phyloP scores from a whole-genome alignment of 2,113 vertebrate genomes.

The Rhinogobius similis region DNA sequence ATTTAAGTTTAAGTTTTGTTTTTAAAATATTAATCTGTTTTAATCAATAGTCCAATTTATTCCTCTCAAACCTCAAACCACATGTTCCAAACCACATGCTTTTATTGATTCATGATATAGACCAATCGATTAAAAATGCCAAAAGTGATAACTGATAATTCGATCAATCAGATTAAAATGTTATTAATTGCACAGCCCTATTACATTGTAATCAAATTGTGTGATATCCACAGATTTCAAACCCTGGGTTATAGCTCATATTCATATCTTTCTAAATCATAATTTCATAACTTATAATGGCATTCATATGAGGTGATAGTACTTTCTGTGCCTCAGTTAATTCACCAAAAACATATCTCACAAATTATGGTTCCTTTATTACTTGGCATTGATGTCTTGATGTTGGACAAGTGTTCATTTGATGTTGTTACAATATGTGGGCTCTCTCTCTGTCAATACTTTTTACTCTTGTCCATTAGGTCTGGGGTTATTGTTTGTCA shows the following conservation, averaged over 20 bases:
- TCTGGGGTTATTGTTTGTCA: conserved; percentile 45
- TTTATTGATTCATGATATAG: no score
- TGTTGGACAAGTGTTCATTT: not conserved
- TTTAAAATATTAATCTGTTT: no score
- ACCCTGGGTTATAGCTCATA: no score
- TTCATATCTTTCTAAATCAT: no score
- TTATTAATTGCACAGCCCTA: not conserved
- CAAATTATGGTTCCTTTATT: not conserved
- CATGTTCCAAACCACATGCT: no score
- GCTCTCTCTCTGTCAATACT: conserved; percentile 29
- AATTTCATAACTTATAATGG: no score
- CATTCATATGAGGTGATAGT: no score
- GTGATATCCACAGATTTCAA: not conserved
- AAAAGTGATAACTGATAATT: not conserved
- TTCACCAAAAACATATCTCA: not conserved
- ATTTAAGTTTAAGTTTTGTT: no score
- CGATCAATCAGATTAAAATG: not conserved
- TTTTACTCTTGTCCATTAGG: conserved; percentile 25
- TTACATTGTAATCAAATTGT: not conserved
- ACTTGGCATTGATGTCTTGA: not conserved
- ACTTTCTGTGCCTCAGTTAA: not conserved
- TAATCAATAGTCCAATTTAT: no score
- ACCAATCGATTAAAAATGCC: not conserved
- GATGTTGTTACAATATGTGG: conserved; percentile 5
- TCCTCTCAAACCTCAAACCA: no score